Base-by-base conservation (phyloP, 2,888 invertebrate species). In the Mamestra brassicae region DNA sequence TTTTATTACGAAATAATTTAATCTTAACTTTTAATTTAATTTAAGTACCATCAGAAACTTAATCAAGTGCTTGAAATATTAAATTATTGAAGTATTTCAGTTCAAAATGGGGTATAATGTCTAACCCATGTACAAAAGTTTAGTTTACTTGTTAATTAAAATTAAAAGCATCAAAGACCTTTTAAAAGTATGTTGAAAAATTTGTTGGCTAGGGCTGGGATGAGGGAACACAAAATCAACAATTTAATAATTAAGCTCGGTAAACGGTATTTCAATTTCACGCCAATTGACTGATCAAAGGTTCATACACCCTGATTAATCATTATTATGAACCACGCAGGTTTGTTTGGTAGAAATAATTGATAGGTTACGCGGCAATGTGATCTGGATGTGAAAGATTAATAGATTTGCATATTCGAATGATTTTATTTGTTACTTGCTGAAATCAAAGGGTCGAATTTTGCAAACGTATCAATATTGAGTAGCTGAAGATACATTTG, bases 281-380 rank as follows among this genome's bases (percentile, higher is more conserved):
- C 85, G 80, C 84, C 79, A 66, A 84, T 80, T 87, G 84, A 64
- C 60, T 83, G 78, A 87, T 87, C 79, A 83, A 87, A 84, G 84
- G 81, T 75, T 78, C 74, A 75, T 74, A 76, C 15, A 74, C 58
- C 50, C 78, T 84, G 76, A 85, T 84, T 85, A 77, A 85, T 84
- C 71, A 80, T 78, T 79, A 82, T 82, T 75, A 75, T 73, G 67
- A 76, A 55, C 74, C 68, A 66, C 77, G 66, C 45, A 77, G 38
- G 67, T 73, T 74, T 76, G 74, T 70, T 78, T 65, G 71, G 17
- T 67, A 63, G 65, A 74, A 71, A 82, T 84, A 63, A 76, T 76
- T 74, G n/a, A 81, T 54, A 45, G 60, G 38, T 4, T 66, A 65
- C 47, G 62, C 45, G 17, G n/a, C n/a, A 67, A 15, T 72, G 36